These are phyloP conservation scores for Monochamus alternatus DNA, from an alignment of 2,888 invertebrate genomes.

Conservation along the genomic window DNA sequence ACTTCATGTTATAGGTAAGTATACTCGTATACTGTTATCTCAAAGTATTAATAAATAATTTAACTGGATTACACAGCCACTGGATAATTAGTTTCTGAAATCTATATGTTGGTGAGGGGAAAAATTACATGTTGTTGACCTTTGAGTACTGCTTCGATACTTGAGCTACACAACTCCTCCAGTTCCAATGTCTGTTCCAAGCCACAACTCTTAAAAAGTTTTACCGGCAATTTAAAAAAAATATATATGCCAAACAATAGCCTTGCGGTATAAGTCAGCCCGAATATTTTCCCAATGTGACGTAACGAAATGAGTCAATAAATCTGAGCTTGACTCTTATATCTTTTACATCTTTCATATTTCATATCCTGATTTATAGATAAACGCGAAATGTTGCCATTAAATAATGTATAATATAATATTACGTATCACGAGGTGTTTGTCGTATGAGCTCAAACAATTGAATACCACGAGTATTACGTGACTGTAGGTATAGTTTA, in stretches of 20 bases:
- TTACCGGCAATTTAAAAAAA: no score
- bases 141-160: constrained; percentile 55
- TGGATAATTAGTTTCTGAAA: no score
- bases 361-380: neutral
- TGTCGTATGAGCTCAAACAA: neutral
- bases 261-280: constrained; percentile 3
- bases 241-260: no score
- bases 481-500: neutral
- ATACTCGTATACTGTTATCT: neutral
- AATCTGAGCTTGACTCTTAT: no score
- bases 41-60: no score
- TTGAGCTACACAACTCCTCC: constrained; percentile 59
- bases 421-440: neutral
- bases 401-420: neutral
- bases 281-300: neutral
- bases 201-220: no score
- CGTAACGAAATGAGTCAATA: neutral
- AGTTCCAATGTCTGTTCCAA: constrained; percentile 29
- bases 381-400: neutral
- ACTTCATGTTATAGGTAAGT: constrained; percentile 85
- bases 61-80: no score
- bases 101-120: no score
- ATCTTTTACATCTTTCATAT: neutral
- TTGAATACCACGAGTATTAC: neutral
- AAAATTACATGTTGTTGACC: constrained; percentile 56